Evolutionary conservation across 2,113 vertebrate species (phyloP), one percentile per base, ranked within the genome.

Genomic region (Elgaria multicarinata): DNA sequence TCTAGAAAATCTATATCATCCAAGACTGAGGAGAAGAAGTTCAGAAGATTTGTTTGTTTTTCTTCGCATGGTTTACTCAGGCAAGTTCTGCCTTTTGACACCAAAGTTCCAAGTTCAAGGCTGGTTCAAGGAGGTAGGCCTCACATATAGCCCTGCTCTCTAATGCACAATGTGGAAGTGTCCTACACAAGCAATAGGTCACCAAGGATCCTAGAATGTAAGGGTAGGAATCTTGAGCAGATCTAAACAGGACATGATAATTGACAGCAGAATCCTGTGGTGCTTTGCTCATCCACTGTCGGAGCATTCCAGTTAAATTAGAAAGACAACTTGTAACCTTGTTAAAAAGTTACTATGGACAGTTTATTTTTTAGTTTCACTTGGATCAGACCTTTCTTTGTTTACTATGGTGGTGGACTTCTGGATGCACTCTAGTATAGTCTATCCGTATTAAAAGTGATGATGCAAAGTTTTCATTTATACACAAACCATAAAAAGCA

Each of bases 391-490:
- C 64, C 80, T 33, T 74, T 67, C 36, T 78, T 44, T 75, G 86
- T 94, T 93, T 89, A 88, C 66, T 81, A 1, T 39, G 77, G 53
- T 91, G 18, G 0, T 31, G 55, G 88, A 93, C 89, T 42, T 93
- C 75, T 79, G 80, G 92, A 91, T 89, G 75, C 90, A 91, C 93
- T 55, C 50, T 94, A 62, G 16, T 20, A 92, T 95, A 93, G 96
- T 95, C 91, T 92, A 81, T 92, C 95, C 96, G 90, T 94, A 95
- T 97, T 95, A 95, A 96, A 96, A 96, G 93, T 89, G 80, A 92
- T 96, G 95, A 96, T 76, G 88, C 96, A 94, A 95, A 96, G 95
- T 97, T 97, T 97, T 97, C 96, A 95, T 96, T 97, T 95, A 95
- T 94, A 96, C 92, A 96, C 94, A 96, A 95, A 95, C 93, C 90